A percentile compares a stretch with the other conserved stretches of the same genome.
Evolutionary conservation across 1,140 invertebrate species (phyloP).

Genomic region (Phymorhynchus buccinoides): DNA sequence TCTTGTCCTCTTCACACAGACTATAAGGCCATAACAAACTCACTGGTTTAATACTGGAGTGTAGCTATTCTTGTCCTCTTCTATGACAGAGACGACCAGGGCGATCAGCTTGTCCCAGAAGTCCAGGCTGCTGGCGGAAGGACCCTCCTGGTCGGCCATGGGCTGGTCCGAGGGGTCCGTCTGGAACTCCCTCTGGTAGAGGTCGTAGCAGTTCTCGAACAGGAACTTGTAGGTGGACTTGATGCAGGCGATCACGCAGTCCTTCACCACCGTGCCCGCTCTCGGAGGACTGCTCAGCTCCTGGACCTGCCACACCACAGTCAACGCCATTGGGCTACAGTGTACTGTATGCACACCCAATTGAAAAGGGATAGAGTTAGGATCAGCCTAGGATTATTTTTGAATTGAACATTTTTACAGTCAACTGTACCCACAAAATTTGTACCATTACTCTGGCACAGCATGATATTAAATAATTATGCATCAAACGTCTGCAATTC

Average conservation of each 20-base stretch:
- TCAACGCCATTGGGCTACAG: no score
- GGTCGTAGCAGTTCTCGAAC: slow-evolving; percentile 97
- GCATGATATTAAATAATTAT: no score
- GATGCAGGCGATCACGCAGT: slow-evolving; percentile 98
- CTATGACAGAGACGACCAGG: slow-evolving; percentile 97
- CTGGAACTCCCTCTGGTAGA: slow-evolving; percentile 94
- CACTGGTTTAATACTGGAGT: slow-evolving; percentile 98
- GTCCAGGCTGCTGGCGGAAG: slow-evolving; percentile 82
- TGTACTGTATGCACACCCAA: no score
- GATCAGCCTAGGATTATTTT: no score
- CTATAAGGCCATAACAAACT: no score
- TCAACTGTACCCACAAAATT: no score
- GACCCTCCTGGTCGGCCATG: slow-evolving; percentile 63
- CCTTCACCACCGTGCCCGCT: slow-evolving; percentile 97
- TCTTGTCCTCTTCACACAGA: no score
- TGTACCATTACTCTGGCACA: no score
- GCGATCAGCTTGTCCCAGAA: slow-evolving; percentile 99
- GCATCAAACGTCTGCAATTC: no score
- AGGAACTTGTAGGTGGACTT: slow-evolving; percentile 98
- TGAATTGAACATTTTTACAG: no score
- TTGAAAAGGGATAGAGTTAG: no score
- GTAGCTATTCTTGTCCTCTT: slow-evolving; percentile 98
- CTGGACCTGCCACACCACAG: slow-evolving; percentile 88
- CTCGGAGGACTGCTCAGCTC: slow-evolving; percentile 96
- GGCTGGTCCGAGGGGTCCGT: slow-evolving; percentile 73